Conservation (phyloP, 2,113 vertebrate species). For the Collichthys lucidus region DNA sequence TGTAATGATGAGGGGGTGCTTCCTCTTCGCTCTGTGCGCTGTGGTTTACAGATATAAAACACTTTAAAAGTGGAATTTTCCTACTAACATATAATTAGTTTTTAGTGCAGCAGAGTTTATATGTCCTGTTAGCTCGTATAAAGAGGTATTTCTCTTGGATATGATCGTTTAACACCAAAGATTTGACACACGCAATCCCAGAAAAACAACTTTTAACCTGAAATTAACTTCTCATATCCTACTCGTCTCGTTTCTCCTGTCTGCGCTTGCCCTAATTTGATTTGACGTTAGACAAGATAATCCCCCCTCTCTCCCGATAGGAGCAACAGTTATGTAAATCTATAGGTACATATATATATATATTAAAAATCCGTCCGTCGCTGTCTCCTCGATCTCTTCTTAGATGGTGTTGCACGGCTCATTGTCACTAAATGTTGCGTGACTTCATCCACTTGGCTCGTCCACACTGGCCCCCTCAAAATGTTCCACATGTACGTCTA, state of each 20-base stretch:
- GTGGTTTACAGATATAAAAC: slow-evolving; percentile 43
- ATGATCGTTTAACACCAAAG: slow-evolving; percentile 12
- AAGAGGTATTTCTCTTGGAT: slow-evolving; percentile 4
- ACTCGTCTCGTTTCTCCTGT: slow-evolving; percentile 13
- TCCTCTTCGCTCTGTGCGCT: slow-evolving; percentile 25
- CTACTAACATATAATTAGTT: slow-evolving; percentile 36
- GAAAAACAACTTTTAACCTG: not conserved
- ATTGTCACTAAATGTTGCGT: slow-evolving; percentile 73
- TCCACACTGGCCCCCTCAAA: slow-evolving; percentile 42
- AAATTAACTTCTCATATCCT: not conserved
- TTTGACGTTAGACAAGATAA: not conserved
- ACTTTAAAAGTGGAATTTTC: slow-evolving; percentile 42
- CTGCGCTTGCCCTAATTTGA: slow-evolving; percentile 9
- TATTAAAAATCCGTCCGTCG: not conserved
- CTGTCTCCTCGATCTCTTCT: slow-evolving; percentile 14
- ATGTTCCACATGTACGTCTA: slow-evolving; percentile 54
- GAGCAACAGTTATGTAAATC: not conserved
- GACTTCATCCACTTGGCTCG: slow-evolving; percentile 62
- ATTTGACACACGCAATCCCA: not conserved
- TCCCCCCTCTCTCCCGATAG: not conserved
- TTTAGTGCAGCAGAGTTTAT: slow-evolving; percentile 37
- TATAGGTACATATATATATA: not conserved
- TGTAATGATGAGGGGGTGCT: slow-evolving; percentile 53
- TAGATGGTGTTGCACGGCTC: slow-evolving; percentile 53
- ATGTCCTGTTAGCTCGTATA: slow-evolving; percentile 8